A percentile compares a stretch with the other conserved stretches of the same genome.
These are phyloP conservation scores for Hypena proboscidalis DNA, from an alignment of 2,888 invertebrate species.

Conservation along the genomic window DNA sequence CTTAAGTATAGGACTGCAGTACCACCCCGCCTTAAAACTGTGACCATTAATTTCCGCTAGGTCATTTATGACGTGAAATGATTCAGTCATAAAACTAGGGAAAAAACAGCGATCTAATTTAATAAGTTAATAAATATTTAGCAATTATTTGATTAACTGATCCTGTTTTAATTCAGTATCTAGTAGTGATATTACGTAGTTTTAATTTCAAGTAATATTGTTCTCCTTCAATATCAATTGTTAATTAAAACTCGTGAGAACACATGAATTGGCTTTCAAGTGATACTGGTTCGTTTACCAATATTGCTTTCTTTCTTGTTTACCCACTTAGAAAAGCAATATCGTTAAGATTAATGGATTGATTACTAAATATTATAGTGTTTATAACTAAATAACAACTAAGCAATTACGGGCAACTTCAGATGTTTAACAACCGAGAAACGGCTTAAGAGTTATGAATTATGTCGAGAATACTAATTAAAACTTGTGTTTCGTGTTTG, in stretches of 20 bases:
- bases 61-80: too few relatives aligned
- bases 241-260: too few relatives aligned
- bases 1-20: constrained; percentile 23
- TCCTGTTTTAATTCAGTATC: too few relatives aligned
- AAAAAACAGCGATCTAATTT: too few relatives aligned
- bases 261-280: constrained; percentile 15
- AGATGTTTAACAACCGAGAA: constrained; percentile 33
- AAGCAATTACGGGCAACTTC: constrained; percentile 24
- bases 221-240: too few relatives aligned
- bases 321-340: background rate
- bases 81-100: too few relatives aligned
- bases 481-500: constrained; percentile 46
- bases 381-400: constrained; percentile 4
- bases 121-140: too few relatives aligned
- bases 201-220: too few relatives aligned
- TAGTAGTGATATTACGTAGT: too few relatives aligned
- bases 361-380: constrained; percentile 1
- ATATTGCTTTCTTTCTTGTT: background rate
- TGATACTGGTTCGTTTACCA: background rate
- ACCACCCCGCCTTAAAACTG: constrained; percentile 4
- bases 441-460: constrained; percentile 32
- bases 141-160: too few relatives aligned
- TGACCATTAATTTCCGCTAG: constrained; percentile 25
- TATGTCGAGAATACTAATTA: constrained; percentile 50
- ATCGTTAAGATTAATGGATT: background rate